Base-by-base conservation (phyloP, 2,113 vertebrate genomes). In the Alouatta palliata region DNA sequence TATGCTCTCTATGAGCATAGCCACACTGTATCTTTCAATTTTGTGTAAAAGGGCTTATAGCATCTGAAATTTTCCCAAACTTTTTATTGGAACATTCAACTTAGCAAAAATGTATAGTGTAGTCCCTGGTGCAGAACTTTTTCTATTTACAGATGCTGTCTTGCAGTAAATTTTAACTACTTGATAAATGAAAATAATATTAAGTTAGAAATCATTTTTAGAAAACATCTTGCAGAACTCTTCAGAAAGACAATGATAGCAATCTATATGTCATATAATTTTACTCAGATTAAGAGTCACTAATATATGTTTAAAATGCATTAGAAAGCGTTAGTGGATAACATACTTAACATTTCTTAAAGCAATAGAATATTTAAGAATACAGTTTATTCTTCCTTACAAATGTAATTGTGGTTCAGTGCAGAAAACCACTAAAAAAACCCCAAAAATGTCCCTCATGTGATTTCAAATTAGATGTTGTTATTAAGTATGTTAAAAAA, bases 171-270 rank as follows among this genome's bases (percentile, higher is more conserved):
- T 49, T 79, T 86, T 75, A 83, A 7, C 91, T 76, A 79, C 58
- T 94, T 95, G n/a, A 88, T 91, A n/a, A 95, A 71, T 95, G 49
- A 61, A 89, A n/a, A 3, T 0, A 5, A 73, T 8, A 68, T 81
- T 97, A 95, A 76, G 40, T 87, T 92, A 83, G 66, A 91, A 93
- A 76, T 61, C 64, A 40, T 84, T 75, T 91, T 79, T 87, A 58
- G 35, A 97, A 71, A 4, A 73, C 10, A 58, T 64, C 58, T 81
- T 64, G 10, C 43, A 35, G 32, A 52, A 88, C n/a, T 77, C 40
- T 96, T 92, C 47, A 52, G 84, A 87, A 94, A 91, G 64, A 82
- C 20, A 9, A 49, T 40, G 52, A 87, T 66, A 75, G 35, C 19
- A 37, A 85, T n/a, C 9, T 8, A 52, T 56, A 70, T 14, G 0